phyloP scores from a whole-genome alignment of 2,797 vertebrate genomes.

The Margarornis squamiger region DNA sequence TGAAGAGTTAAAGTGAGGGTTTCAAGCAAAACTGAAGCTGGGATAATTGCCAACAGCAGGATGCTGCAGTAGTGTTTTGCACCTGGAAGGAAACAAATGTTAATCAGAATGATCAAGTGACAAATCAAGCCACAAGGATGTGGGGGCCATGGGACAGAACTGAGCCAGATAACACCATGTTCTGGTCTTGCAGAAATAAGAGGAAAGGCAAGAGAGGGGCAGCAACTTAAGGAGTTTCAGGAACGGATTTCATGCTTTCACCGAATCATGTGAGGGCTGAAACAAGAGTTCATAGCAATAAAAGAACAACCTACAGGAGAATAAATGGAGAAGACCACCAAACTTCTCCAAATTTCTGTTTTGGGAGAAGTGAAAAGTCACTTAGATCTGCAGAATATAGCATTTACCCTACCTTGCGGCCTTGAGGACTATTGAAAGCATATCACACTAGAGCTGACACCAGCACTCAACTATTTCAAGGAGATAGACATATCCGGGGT shows the following conservation, averaged over 20 bases:
- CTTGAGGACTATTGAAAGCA: background rate
- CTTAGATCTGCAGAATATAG: background rate
- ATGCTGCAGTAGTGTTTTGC: background rate
- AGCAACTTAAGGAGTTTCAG: background rate
- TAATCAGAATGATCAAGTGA: background rate
- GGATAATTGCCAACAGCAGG: background rate
- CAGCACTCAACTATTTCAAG: background rate
- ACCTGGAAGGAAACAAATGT: background rate
- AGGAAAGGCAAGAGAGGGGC: background rate
- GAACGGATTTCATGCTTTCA: background rate
- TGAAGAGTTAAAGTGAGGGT: background rate
- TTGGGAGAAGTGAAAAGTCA: background rate
- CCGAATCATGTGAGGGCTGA: background rate
- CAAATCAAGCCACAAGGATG: background rate
- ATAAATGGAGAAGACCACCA: background rate
- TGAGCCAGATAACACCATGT: background rate
- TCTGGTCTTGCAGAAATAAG: background rate
- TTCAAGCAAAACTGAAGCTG: background rate
- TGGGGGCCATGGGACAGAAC: background rate
- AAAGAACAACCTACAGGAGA: background rate
- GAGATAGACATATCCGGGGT: background rate
- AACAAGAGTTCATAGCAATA: background rate
- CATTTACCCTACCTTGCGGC: background rate
- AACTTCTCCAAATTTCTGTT: background rate
- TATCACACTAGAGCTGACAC: background rate